Base-by-base conservation (phyloP, 2,113 vertebrate species). In the Gorsachius goisagi region DNA sequence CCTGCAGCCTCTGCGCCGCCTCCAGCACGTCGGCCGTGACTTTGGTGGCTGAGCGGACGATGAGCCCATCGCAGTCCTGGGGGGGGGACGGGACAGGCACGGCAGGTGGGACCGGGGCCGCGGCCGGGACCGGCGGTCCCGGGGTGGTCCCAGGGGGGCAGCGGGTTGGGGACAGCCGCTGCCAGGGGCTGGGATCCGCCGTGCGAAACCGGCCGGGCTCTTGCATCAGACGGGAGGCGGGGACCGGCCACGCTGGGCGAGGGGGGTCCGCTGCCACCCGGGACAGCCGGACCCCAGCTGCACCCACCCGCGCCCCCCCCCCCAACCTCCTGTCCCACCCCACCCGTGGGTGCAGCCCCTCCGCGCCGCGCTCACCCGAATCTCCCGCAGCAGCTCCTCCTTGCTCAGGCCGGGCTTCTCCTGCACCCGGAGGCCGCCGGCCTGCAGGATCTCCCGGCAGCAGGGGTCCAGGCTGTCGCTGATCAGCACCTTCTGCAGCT, bases 31-130 rank as follows among this genome's bases (percentile, higher is more conserved):
- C 99, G 1, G 99, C 98, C 0, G 99, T 99, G n/a, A 99, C 99
- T 98, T 99, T 99, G 74, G 99, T 99, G 33, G 99, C 99, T 4
- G 99, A 99, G 90, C 99, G 98, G 30, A 99, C 99, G 2, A 99
- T 99, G 11, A 99, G 99, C 73, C 99, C 99, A 62, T 99, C 99
- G 17, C 99, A 99, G 95, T 99, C 98, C 99, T 99, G 68, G 11
- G 27, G n/a, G 19, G 9, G 37, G 41, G 41, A 13, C 41, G n/a
- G n/a, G n/a, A 69, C 66, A 66, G 72, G 69, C 18, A 27, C 2
- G 4, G 15, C 21, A 12, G 5, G 20, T 83, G 68, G 32, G 27
- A 58, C 33, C 24, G 20, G 52, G 78, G n/a, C 39, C 39, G 28
- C 39, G 15, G 16, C 30, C 28, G 10, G 50, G 33, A 26, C 21